Base-by-base conservation (phyloP, 2,797 vertebrate species). In the Siniperca scherzeri region DNA sequence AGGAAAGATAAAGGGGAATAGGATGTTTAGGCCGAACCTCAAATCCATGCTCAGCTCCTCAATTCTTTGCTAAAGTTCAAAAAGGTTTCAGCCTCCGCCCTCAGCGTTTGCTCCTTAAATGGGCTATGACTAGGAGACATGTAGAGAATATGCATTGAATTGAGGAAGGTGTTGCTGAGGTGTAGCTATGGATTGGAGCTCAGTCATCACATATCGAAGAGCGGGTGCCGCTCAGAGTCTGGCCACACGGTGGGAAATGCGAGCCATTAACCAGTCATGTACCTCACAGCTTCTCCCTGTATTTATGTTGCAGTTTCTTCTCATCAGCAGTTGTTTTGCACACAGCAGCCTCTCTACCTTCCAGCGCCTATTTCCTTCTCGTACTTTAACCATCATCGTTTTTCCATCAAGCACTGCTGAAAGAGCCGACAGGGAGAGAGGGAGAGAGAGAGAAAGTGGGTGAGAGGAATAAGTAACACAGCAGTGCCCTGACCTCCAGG, bases 371-470 rank as follows among this genome's bases (percentile, higher is more conserved):
- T 83, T 80, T 78, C 85, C 82, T 89, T 53, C 82, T 84, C 48
- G n/a, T 83, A 62, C 78, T 93, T 94, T 93, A 93, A 94, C 90
- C 89, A 90, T 93, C 90, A 86, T 77, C 30, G 95, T 95, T 96
- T 96, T 95, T 96, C 94, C 94, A 96, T 96, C 91, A 94, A 95
- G 94, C 94, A 83, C 91, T 94, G 92, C 92, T 90, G 90, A 92
- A 94, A 91, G 88, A 93, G 86, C 85, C 78, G 73, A 77, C 86
- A 92, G 91, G 89, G 91, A 92, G 87, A 91, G 84, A 90, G 88
- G 67, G 80, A 84, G 81, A 86, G 67, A 80, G 53, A 85, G 10
- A 78, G 79, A 68, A 81, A 81, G 79, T 68, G 87, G 80, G 67
- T 75, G 88, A 87, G 92, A 92, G 83, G 85, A 70, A 90, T 81